Evolutionary conservation across 2,888 invertebrate species (phyloP).

Genomic region (Drosophila nr. perissopoda): DNA sequence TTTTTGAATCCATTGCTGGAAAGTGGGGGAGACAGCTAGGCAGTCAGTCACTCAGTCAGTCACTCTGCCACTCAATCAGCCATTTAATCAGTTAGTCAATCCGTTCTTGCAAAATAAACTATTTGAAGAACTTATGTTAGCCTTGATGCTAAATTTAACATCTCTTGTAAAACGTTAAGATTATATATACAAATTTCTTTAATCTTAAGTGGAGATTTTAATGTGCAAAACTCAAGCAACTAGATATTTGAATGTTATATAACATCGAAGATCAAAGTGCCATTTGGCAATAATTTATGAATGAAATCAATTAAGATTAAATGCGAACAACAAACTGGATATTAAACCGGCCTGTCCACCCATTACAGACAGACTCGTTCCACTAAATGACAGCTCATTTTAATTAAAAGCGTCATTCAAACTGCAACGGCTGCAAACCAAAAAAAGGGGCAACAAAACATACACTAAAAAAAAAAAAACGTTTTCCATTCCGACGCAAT

Average conservation of each 20-base stretch:
- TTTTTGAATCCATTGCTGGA: constrained; percentile 27
- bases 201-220: constrained; percentile 9
- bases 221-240: not conserved
- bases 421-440: constrained; percentile 53
- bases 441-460: not conserved
- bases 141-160: constrained; percentile 55
- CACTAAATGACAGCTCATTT: constrained; percentile 59
- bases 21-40: constrained; percentile 37
- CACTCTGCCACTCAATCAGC: not conserved
- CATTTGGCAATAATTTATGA: constrained; percentile 63
- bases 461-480: not conserved
- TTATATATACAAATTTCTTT: not conserved
- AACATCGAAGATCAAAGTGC: constrained; percentile 25
- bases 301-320: constrained; percentile 77
- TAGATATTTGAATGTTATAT: constrained; percentile 1
- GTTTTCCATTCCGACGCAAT: constrained; percentile 4
- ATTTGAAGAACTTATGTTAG: constrained; percentile 38
- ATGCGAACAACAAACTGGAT: constrained; percentile 33
- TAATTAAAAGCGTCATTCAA: constrained; percentile 64
- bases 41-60: constrained; percentile 4
- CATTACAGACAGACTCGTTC: constrained; percentile 40
- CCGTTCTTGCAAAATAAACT: constrained; percentile 21
- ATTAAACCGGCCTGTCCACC: constrained; percentile 40
- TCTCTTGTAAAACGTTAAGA: constrained; percentile 1
- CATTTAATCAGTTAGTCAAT: not conserved